A percentile compares a stretch with the other conserved stretches of the same genome.
These are phyloP conservation scores for Scaptomyza pallida DNA, from an alignment of 1,140 invertebrate species.

Conservation along the genomic window DNA sequence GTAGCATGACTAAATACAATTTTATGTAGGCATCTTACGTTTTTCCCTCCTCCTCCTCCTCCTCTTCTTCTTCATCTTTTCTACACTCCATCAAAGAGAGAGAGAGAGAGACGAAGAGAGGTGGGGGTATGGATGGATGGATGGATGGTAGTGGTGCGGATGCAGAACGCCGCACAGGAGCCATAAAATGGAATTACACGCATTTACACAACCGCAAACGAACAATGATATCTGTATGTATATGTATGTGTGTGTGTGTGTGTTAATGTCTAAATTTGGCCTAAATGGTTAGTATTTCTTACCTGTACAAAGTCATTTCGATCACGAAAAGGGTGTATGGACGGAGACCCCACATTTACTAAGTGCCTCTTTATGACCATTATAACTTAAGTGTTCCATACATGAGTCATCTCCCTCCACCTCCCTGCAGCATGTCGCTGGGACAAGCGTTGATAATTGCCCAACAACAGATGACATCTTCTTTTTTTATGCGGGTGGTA, in stretches of 20 bases:
- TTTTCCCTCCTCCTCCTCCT: conserved; percentile 31
- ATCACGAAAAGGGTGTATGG: conserved; percentile 40
- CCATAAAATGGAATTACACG: conserved; percentile 79
- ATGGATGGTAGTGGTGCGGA: conserved; percentile 16
- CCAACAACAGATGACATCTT: conserved; percentile 37
- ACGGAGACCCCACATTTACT: conserved; percentile 39
- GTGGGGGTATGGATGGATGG: conserved; percentile 32
- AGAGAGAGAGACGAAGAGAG: not conserved
- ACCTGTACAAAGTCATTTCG: conserved; percentile 47
- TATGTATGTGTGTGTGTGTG: conserved; percentile 26
- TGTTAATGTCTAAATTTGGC: conserved; percentile 79
- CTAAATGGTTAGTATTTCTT: conserved; percentile 45
- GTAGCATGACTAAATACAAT: conserved; percentile 84
- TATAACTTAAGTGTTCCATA: conserved; percentile 71
- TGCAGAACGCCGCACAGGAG: conserved; percentile 59
- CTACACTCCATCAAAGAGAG: conserved; percentile 51
- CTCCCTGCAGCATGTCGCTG: not conserved
- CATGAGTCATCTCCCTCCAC: conserved; percentile 57
- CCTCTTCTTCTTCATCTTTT: conserved; percentile 43
- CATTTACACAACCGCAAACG: conserved; percentile 73
- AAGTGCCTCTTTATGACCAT: conserved; percentile 66
- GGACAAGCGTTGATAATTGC: conserved; percentile 59
- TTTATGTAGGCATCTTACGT: conserved; percentile 74
- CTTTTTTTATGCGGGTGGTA: conserved; percentile 65
- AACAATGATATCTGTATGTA: conserved; percentile 33